Percentiles rank a stretch among this genome's conserved stretches.
Conservation (phyloP, 2,888 invertebrate species). For the Melitaea athalia region DNA sequence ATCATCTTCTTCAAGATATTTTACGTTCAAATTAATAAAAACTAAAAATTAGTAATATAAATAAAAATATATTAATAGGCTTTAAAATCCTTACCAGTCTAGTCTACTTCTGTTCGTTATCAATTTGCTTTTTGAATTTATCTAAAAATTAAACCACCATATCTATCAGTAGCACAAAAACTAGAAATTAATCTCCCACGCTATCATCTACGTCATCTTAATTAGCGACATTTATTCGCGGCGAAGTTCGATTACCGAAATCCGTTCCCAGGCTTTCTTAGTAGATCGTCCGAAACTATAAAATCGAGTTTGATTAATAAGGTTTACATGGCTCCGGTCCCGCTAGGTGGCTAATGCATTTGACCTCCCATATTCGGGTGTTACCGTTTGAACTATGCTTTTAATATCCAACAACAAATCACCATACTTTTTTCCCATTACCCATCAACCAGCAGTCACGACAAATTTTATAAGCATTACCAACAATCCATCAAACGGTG, state of each 20-base stretch:
- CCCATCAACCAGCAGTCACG: slow-evolving; percentile 76
- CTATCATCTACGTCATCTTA: slow-evolving; percentile 25
- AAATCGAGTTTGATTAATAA: slow-evolving; percentile 67
- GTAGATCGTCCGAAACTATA: slow-evolving; percentile 34
- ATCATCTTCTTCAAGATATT: background rate
- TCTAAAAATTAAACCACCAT: slow-evolving; percentile 8
- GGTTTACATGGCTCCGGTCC: slow-evolving; percentile 66
- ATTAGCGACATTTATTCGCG: slow-evolving; percentile 31
- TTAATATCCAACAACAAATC: slow-evolving; percentile 75
- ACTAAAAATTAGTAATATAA: background rate
- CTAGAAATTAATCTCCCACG: slow-evolving; percentile 20
- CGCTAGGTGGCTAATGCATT: slow-evolving; percentile 80
- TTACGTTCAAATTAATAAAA: background rate
- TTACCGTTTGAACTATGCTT: slow-evolving; percentile 76
- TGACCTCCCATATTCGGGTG: slow-evolving; percentile 74
- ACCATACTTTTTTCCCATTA: slow-evolving; percentile 72
- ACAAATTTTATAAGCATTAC: slow-evolving; percentile 76
- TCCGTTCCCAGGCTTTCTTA: slow-evolving; percentile 33
- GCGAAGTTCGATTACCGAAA: slow-evolving; percentile 27
- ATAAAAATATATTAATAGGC: background rate
- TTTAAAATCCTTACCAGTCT: slow-evolving; percentile 2
- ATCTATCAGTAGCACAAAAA: slow-evolving; percentile 9
- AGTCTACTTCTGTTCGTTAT: background rate
- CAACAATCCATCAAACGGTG: slow-evolving; percentile 61
- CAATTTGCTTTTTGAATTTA: slow-evolving; percentile 7